These are phyloP conservation scores for Forbesichthys papilliferus DNA, from an alignment of 2,113 vertebrate genomes.

Conservation along the genomic window DNA sequence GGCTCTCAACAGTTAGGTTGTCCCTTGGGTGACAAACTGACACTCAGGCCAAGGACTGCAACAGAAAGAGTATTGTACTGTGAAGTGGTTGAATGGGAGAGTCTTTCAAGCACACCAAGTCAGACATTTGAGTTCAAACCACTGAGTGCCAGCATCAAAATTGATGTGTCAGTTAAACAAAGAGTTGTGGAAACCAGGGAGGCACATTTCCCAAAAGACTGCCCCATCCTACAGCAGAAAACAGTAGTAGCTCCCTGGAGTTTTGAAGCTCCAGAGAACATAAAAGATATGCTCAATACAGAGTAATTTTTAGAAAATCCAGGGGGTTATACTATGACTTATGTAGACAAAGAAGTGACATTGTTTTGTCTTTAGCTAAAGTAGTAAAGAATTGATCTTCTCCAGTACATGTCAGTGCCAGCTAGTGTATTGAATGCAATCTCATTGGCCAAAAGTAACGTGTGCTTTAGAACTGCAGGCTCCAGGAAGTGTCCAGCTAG, in stretches of 20 bases:
- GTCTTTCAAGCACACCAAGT: constrained; percentile 19
- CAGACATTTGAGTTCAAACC: constrained; percentile 17
- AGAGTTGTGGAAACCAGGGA: background rate
- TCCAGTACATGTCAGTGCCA: constrained; percentile 8
- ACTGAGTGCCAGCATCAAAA: constrained; percentile 1
- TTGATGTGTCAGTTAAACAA: constrained; percentile 7
- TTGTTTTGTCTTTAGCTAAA: background rate
- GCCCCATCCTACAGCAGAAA: too few relatives aligned
- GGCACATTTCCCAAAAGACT: background rate
- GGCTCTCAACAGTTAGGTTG: background rate
- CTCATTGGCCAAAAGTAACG: constrained; percentile 23
- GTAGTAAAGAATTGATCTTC: background rate
- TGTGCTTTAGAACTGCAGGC: constrained; percentile 31
- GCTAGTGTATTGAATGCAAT: constrained; percentile 19
- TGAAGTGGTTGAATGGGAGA: constrained; percentile 25
- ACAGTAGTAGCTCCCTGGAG: too few relatives aligned
- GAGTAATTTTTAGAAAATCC: constrained; percentile 14
- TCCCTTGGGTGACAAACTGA: constrained; percentile 2
- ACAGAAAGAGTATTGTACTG: constrained; percentile 35
- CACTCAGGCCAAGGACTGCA: constrained; percentile 14
- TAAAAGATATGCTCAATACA: too few relatives aligned
- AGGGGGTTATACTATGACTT: constrained; percentile 24
- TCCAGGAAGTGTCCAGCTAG: constrained; percentile 47
- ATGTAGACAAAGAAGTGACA: background rate
- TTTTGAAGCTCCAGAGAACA: too few relatives aligned